phyloP scores from a whole-genome alignment of 2,797 vertebrate species.

The Enoplosus armatus region DNA sequence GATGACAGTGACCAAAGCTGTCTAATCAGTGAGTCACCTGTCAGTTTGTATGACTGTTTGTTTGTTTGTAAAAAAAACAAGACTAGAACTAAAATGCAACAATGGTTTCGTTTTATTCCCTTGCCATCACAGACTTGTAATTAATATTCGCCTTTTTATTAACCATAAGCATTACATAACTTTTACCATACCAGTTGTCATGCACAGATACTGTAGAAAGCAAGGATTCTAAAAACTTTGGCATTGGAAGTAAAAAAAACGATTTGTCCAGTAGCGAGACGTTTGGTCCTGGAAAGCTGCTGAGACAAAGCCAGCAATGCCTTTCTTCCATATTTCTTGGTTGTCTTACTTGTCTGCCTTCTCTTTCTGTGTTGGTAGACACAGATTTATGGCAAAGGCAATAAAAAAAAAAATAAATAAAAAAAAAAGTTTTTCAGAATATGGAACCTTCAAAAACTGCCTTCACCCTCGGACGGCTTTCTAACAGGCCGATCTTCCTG shows the following conservation, averaged over 20 bases:
- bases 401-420: background rate
- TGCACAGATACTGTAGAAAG: background rate
- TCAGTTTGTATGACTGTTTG: background rate
- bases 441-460: background rate
- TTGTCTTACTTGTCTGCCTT: background rate
- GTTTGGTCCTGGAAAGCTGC: constrained; percentile 19
- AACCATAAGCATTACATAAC: background rate
- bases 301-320: too few relatives aligned
- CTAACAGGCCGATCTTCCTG: background rate
- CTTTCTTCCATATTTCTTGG: constrained; percentile 5
- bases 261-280: background rate
- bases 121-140: background rate
- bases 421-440: background rate
- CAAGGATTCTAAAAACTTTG: background rate
- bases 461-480: background rate
- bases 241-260: background rate
- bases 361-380: background rate
- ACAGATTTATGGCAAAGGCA: background rate
- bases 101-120: too few relatives aligned
- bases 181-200: background rate
- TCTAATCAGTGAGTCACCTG: background rate
- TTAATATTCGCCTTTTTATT: background rate
- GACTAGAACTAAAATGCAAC: background rate
- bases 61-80: background rate
- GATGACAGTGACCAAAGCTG: background rate